Base-by-base conservation (phyloP, 2,888 invertebrate genomes). In the Silvanus unidentatus region DNA sequence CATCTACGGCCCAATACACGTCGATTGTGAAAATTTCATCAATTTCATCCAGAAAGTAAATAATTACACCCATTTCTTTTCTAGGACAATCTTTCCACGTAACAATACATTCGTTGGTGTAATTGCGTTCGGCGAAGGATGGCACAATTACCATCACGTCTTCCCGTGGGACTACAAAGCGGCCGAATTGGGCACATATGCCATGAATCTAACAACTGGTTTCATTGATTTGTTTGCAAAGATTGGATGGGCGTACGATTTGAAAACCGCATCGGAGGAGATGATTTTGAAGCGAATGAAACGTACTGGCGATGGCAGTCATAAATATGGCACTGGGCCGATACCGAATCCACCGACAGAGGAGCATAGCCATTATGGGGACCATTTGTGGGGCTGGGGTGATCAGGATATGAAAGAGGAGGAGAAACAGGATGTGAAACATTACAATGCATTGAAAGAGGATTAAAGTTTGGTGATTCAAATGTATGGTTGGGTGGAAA, bases 101-200 rank as follows among this genome's bases (percentile, higher is more conserved):
- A 85, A 94, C 71, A 92, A 88, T 66, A 75, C 77, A 53, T 72
- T 76, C 1, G 91, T 93, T 0, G 81, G 89, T 0, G 60, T 86
- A 0, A 62, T 83, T 14, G 82, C 88, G 0, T 75, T 88, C 71
- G 91, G 91, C 1, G 91, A 91, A 69, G 94, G 94, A 2, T 95
- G 90, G 88, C 94, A 94, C 74, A 94, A 94, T 73, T 94, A 90
- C 70, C 94, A 94, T 68, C 94, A 94, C 71, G 85, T 86, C 0
- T 94, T 94, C 71, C 93, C 93, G 0, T 90, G 89, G 85, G 94
- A 94, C 70, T 94, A 94, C 77, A 87, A 90, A 63, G 87, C 93
- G 16, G 84, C 90, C 4, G 94, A 95, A 68, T 74, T 89, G 11
- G 88, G 88, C 10, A 60, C 63, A 39, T 68, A 69, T 48, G 49